These are phyloP conservation scores for Medauroidea extradentata DNA, from an alignment of 1,140 invertebrate species.

Conservation along the genomic window DNA sequence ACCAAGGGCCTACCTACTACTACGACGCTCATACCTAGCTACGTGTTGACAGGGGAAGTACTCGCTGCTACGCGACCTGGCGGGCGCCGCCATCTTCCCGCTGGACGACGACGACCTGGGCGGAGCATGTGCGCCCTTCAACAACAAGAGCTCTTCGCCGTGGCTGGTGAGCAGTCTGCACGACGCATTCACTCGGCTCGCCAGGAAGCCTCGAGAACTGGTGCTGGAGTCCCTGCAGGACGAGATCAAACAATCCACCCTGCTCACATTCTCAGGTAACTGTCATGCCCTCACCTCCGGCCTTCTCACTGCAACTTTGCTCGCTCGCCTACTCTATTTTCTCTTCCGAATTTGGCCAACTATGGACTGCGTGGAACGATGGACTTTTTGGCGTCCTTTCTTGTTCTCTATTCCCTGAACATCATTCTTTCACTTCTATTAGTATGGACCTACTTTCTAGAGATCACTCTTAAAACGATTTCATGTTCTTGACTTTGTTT, in stretches of 20 bases:
- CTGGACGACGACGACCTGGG: constrained; percentile 39
- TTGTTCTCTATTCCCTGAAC: too few species aligned
- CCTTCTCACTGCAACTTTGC: too few species aligned
- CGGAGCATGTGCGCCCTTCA: constrained; percentile 28
- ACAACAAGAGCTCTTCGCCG: constrained; percentile 11
- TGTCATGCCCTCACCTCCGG: neutral
- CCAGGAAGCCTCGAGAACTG: constrained; percentile 47
- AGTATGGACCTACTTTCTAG: too few species aligned
- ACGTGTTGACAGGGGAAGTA: constrained; percentile 62
- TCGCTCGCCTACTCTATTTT: too few species aligned
- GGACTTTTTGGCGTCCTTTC: too few species aligned
- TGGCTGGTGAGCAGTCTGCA: constrained; percentile 36
- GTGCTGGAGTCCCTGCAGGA: constrained; percentile 38
- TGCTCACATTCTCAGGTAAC: constrained; percentile 1
- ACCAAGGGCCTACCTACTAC: too few species aligned
- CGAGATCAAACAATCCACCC: constrained; percentile 30
- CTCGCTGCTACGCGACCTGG: constrained; percentile 50
- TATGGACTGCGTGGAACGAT: neutral
- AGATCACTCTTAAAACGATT: too few species aligned
- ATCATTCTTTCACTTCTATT: too few species aligned
- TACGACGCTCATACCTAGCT: too few species aligned
- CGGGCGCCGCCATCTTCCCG: constrained; percentile 46
- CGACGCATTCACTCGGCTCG: constrained; percentile 45
- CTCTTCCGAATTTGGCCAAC: too few species aligned
- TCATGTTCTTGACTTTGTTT: too few species aligned